These are phyloP conservation scores for Crossocerus cetratus DNA, from an alignment of 2,888 invertebrate genomes.

Conservation along the genomic window DNA sequence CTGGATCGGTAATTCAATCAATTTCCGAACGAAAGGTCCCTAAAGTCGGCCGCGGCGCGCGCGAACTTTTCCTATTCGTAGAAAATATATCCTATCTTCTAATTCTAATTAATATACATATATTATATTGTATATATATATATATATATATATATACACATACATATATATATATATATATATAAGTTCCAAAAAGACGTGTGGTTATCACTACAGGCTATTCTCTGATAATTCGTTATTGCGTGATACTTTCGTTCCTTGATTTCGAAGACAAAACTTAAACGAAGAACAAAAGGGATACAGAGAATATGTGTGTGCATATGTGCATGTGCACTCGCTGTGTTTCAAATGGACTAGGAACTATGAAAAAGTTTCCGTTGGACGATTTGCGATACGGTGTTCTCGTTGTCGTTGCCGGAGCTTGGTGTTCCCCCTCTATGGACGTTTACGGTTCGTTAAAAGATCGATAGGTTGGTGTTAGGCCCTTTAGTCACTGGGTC, in stretches of 20 bases:
- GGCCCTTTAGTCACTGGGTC: constrained; percentile 63
- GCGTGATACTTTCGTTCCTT: constrained; percentile 4
- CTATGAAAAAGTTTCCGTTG: background rate
- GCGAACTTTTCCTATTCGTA: background rate
- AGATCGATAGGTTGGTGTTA: background rate
- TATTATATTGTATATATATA: constrained; percentile 56
- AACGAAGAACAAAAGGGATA: too few species aligned
- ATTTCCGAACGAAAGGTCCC: too few species aligned
- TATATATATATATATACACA: constrained; percentile 27
- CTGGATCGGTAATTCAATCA: too few species aligned
- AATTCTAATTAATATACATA: background rate
- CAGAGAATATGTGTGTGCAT: too few species aligned
- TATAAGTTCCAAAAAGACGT: constrained; percentile 8
- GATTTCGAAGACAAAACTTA: too few species aligned
- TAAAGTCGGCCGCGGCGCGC: too few species aligned
- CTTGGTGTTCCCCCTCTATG: too few species aligned
- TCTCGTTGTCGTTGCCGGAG: background rate
- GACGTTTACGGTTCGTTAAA: too few species aligned
- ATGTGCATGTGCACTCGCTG: too few species aligned
- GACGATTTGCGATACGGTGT: constrained; percentile 2
- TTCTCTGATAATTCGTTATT: background rate
- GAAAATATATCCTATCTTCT: background rate
- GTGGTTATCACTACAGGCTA: constrained; percentile 15
- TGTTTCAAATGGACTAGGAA: too few species aligned
- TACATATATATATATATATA: constrained; percentile 27